Conservation (phyloP, 2,888 invertebrate species). For the Chorisops tibialis region DNA sequence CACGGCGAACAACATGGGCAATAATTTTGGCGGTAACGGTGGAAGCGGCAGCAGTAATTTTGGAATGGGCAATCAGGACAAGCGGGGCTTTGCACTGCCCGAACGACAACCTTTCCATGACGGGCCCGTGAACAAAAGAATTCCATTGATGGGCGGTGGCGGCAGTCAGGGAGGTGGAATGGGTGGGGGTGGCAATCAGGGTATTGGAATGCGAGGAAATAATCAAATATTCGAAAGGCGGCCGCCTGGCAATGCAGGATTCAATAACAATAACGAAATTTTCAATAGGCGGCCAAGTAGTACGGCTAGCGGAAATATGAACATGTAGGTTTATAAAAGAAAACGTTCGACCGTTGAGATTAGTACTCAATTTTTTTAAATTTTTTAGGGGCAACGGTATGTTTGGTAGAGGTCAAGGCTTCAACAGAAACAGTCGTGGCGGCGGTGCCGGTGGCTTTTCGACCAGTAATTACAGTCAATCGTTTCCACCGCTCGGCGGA, state of each 20-base stretch:
- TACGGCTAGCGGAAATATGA: not conserved
- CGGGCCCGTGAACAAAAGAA: constrained; percentile 34
- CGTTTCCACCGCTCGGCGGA: constrained; percentile 34
- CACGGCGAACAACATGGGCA: constrained; percentile 25
- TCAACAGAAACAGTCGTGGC: constrained; percentile 28
- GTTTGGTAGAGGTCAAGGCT: constrained; percentile 17
- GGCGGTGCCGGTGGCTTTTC: constrained; percentile 34
- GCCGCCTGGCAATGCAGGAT: too few relatives aligned
- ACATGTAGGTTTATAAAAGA: not conserved
- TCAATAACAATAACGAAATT: too few relatives aligned
- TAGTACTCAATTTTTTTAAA: too few relatives aligned
- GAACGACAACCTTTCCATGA: constrained; percentile 29
- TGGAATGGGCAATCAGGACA: constrained; percentile 34
- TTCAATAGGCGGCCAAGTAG: too few relatives aligned
- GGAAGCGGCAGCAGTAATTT: constrained; percentile 25
- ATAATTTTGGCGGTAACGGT: constrained; percentile 31
- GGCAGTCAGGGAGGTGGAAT: not conserved
- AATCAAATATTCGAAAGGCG: constrained; percentile 26
- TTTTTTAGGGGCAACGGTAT: too few relatives aligned
- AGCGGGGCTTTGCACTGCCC: constrained; percentile 35
- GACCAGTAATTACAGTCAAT: constrained; percentile 28
- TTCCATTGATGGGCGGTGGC: constrained; percentile 10
- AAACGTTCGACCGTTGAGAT: too few relatives aligned
- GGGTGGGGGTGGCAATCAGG: not conserved
- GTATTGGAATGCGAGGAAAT: constrained; percentile 30